Evolutionary conservation across 2,797 vertebrate genomes (phyloP).

Genomic region (Xenentodon cancila): DNA sequence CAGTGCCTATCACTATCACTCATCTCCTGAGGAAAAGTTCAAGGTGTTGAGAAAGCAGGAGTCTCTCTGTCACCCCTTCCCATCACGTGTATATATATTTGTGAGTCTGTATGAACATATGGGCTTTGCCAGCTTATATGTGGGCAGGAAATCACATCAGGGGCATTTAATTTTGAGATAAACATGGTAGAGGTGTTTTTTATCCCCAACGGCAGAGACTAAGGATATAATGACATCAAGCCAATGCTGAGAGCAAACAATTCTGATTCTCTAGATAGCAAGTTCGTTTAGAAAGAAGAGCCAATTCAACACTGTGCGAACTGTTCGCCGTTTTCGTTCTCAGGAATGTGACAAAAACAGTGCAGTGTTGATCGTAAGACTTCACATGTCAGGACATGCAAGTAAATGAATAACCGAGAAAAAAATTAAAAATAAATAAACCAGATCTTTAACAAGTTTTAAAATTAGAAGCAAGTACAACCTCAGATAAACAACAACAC

Average conservation of each 20-base stretch:
- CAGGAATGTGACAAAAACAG: too few relatives aligned
- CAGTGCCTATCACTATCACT: conserved; percentile 47
- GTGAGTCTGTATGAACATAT: conserved; percentile 1
- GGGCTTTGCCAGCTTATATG: conserved; percentile 9
- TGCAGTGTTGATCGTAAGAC: too few relatives aligned
- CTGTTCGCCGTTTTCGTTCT: too few relatives aligned
- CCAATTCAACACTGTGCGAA: too few relatives aligned
- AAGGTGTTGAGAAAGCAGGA: conserved; percentile 38
- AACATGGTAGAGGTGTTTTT: conserved; percentile 27
- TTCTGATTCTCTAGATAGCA: conserved; percentile 11
- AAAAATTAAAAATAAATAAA: too few relatives aligned
- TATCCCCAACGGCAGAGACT: conserved; percentile 13
- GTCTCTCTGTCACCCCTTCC: conserved; percentile 35
- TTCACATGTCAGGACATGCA: too few relatives aligned
- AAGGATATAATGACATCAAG: conserved; percentile 14
- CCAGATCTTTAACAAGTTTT: too few relatives aligned
- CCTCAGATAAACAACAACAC: too few relatives aligned
- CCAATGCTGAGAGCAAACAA: conserved; percentile 9
- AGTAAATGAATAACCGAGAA: too few relatives aligned
- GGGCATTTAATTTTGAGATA: conserved; percentile 26
- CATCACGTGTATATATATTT: conserved; percentile 1
- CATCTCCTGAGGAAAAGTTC: conserved; percentile 58
- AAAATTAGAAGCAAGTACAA: too few relatives aligned
- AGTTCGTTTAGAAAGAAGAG: background rate
- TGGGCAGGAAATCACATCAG: conserved; percentile 13